phyloP scores from a whole-genome alignment of 2,797 vertebrate genomes.

The Discoglossus pictus region DNA sequence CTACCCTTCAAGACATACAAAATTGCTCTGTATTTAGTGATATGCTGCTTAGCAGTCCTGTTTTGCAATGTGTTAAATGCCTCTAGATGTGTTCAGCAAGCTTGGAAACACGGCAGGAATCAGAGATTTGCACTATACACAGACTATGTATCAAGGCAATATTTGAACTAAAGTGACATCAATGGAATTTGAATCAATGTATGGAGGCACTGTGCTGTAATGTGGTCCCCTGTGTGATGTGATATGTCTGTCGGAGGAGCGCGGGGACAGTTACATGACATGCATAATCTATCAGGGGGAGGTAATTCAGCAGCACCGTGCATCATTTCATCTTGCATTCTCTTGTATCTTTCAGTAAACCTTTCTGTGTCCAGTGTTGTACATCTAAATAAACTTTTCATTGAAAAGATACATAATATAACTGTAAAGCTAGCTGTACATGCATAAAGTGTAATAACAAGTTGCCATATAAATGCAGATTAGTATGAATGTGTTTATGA shows the following conservation, averaged over 20 bases:
- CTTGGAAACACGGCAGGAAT: too few relatives aligned
- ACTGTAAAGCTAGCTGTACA: slow-evolving; percentile 16
- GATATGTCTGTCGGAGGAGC: neutral
- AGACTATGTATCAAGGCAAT: slow-evolving; percentile 1
- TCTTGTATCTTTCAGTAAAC: neutral
- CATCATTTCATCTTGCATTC: slow-evolving; percentile 1
- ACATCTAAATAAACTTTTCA: slow-evolving; percentile 11
- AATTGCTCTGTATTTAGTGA: too few relatives aligned
- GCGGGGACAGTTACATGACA: slow-evolving; percentile 1
- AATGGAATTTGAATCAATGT: slow-evolving; percentile 15
- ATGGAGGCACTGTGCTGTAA: neutral
- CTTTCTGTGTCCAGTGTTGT: neutral
- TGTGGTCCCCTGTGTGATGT: neutral
- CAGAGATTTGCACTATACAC: neutral
- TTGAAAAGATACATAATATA: slow-evolving; percentile 26
- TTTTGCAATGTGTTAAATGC: too few relatives aligned
- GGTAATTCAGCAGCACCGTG: neutral
- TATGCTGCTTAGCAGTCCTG: too few relatives aligned
- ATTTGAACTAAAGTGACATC: slow-evolving; percentile 13
- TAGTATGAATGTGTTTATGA: slow-evolving; percentile 15
- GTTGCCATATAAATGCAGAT: slow-evolving; percentile 28
- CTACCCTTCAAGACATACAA: too few relatives aligned
- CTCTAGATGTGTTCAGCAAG: too few relatives aligned
- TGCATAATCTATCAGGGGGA: slow-evolving; percentile 7
- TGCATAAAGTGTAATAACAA: slow-evolving; percentile 20